Evolutionary conservation across 2,797 vertebrate species (phyloP), one percentile per base, ranked within the genome.

Genomic region (Muscicapa striata): DNA sequence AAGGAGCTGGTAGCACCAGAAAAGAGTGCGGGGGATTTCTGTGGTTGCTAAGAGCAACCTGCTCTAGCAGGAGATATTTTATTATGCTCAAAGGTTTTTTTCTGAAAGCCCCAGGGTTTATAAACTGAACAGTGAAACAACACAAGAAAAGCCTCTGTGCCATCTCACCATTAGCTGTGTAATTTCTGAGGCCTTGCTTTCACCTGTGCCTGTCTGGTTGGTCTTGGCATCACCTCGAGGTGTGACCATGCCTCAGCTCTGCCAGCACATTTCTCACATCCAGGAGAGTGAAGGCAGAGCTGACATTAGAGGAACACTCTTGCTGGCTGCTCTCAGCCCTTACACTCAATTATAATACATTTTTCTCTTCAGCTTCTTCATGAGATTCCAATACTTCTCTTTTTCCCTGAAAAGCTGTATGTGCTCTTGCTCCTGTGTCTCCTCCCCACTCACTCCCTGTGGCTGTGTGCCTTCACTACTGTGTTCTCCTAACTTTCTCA

Each of bases 371-470:
- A 32, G 11, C 24, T 68, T 32, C 16, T 51, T 84, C 34, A 52
- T 45, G n/a, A 74, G 21, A 63, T 54, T 20, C 13, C 3, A 3
- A 3, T 32, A 9, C 15, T 76, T 41, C 15, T 79, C 38, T 61
- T 90, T 27, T 14, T 38, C 23, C 36, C 32, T 32, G 40, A 68
- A 32, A 32, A 36, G 6, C 34, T 26, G 8, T 24, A 10, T 36
- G 34, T 40, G 12, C 40, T 84, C 59, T 54, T 16, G 15, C 18
- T 75, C 32, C 13, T 51, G n/a, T 64, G 46, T 11, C 15, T 75
- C 10, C 20, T 49, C 9, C 24, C 13, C 0, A 0, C 5, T 41
- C 41, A 23, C 8, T 70, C 43, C 7, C 36, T 2, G 0, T 34
- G 36, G 45, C 41, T 0, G 0, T 34, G 6, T 57, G 20, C 3